Base-by-base conservation (phyloP, 2,888 invertebrate species). In the Rhaphigaster nebulosa region DNA sequence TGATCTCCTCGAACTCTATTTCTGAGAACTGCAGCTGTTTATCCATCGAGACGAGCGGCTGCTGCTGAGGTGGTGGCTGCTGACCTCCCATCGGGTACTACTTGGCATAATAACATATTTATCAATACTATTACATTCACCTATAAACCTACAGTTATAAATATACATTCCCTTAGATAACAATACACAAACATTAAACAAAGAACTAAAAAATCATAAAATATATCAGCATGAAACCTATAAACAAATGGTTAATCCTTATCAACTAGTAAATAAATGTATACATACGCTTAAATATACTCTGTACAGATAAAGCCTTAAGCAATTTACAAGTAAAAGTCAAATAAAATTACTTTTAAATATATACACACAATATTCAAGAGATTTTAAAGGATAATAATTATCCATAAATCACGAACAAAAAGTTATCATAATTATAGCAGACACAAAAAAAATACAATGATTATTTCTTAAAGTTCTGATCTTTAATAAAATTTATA, bases 1-100 rank as follows among this genome's bases (percentile, higher is more conserved):
- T 99, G 91, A 99, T 98, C 94, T 99, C 99, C 94, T 99, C 99
- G 94, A 99, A 99, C 94, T 99, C 99, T 70, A 97, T 97, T 94
- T 99, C 99, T 92, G 96, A 96, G 88, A 90, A 84, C 50, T 80
- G 84, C 38, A 80, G 52, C 70, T 89, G 89, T 56, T 90, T 90
- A 20, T 90, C 90, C 80, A 84, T 80, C 23, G 84, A 26, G 23
- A 90, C 90, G 18, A 84, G n/a, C 20, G 90, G 52, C 54, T 54
- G 90, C 84, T 90, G 84, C 41, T 84, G 84, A 29, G 90, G 90
- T 56, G 89, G 89, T 26, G 89, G 89, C 89, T 89, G 89, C 70
- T 89, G 89, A n/a, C 89, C 89, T 41, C 89, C 89, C 89, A 89
- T 89, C 65, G 89, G 89, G 45, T 89, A 89, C 80, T 80, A 80